Evolutionary conservation across 2,797 vertebrate genomes (phyloP), one percentile per base, ranked within the genome.

Genomic region (Paramormyrops hopkinsi): DNA sequence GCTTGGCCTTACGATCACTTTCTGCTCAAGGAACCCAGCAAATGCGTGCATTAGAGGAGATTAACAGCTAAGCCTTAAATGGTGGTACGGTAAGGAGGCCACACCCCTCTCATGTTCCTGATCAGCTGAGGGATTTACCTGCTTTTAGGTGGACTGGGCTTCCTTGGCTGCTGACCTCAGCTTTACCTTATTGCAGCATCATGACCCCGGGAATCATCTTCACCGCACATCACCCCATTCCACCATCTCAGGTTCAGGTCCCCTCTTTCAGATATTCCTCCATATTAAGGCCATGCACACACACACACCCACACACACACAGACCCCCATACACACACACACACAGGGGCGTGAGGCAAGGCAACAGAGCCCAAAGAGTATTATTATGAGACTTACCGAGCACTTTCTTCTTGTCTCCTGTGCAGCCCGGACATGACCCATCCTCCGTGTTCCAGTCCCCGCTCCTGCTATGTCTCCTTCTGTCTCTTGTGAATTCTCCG

Each of bases 91-190:
- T 19, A 54, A 25, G 73, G 69, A 82, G 69, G 37, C n/a, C 79
- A 51, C 19, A 19, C 14, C 22, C 11, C 54, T 2, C 53, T 14
- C 14, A 6, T 3, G 22, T 54, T 85, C 50, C 53, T 41, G 33
- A 37, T 59, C 19, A 37, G 8, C 86, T n/a, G 54, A 87, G 17
- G 53, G 53, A 56, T 87, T 41, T 9, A 4, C 1, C 4, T 59
- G 48, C 54, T 46, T 37, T 5, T 29, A 88, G 62, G 89, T 51
- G 89, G 89, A 91, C 91, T 90, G 89, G 76, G 51, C 87, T 87
- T 65, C 87, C 88, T 62, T 89, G 76, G 91, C 88, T 90, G 88
- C 90, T 93, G 90, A 91, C 90, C 90, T 73, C 88, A 44, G 90
- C 76, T 83, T 73, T 86, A 90, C 89, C 88, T 88, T 90, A 88